A percentile compares a stretch with the other conserved stretches of the same genome.
Conservation (phyloP, 2,888 invertebrate species). For the Loripinus fragilis region DNA sequence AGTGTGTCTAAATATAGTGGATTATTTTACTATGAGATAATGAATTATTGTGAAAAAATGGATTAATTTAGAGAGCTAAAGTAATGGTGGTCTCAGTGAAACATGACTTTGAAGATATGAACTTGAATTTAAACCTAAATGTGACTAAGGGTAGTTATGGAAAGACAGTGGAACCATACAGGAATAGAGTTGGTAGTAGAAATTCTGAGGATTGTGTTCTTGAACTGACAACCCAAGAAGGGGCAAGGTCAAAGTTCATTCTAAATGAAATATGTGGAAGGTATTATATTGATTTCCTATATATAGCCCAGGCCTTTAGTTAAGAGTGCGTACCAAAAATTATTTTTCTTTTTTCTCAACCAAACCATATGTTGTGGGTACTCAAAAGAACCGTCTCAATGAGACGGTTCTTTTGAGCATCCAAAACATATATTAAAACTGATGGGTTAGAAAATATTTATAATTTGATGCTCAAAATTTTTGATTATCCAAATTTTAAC, state of each 20-base stretch:
- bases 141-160: background rate
- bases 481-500: too few species aligned
- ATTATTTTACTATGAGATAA: background rate
- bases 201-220: conserved; percentile 5
- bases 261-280: conserved; percentile 55
- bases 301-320: background rate
- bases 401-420: too few species aligned
- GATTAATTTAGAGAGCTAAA: too few species aligned
- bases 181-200: background rate
- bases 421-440: too few species aligned
- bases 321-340: too few species aligned
- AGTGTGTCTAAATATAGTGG: background rate
- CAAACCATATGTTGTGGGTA: too few species aligned
- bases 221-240: conserved; percentile 9
- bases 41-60: background rate
- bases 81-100: conserved; percentile 3
- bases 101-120: conserved; percentile 4
- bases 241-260: conserved; percentile 28
- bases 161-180: background rate
- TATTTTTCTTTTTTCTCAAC: background rate
- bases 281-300: conserved; percentile 29
- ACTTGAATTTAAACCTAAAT: background rate
- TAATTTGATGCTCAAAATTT: too few species aligned
- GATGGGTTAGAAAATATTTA: too few species aligned
- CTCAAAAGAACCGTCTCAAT: too few species aligned